Evolutionary conservation across 2,113 vertebrate species (phyloP).

Genomic region (Myodes glareolus): DNA sequence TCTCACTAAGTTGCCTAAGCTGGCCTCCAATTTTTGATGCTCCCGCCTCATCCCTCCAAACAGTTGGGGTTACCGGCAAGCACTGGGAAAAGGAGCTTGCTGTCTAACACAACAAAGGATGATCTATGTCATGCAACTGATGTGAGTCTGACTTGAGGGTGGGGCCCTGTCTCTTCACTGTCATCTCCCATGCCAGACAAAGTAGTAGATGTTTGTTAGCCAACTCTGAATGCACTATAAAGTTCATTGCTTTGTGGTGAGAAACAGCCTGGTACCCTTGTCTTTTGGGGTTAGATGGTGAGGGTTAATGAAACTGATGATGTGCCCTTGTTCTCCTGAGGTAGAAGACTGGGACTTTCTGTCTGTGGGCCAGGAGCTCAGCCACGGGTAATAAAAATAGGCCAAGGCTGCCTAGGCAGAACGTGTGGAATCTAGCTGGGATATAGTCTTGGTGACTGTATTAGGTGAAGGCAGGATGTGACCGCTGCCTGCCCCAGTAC

Average conservation of each 20-base stretch:
- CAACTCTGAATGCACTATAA: neutral
- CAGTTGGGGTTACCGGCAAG: neutral
- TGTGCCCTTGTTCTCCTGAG: neutral
- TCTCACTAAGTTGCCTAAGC: neutral
- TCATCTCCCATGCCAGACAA: neutral
- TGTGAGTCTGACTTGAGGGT: neutral
- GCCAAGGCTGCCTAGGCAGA: neutral
- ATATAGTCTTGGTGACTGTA: neutral
- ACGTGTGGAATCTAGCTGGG: neutral
- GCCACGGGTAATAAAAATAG: constrained; percentile 27
- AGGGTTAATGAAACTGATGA: neutral
- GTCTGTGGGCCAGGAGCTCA: constrained; percentile 24
- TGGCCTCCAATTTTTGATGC: neutral
- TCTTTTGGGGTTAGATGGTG: neutral
- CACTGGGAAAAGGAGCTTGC: neutral
- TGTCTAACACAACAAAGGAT: neutral
- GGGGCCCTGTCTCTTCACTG: neutral
- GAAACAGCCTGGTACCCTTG: constrained; percentile 37
- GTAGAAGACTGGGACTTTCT: neutral
- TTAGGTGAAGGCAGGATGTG: neutral
- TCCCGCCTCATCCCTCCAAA: neutral
- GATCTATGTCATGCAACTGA: neutral
- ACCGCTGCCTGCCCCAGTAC: neutral
- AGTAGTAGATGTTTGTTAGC: neutral
- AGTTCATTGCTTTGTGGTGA: constrained; percentile 47